Percentiles rank a stretch among this genome's conserved stretches.
Evolutionary conservation across 1,140 invertebrate genomes (phyloP).

Genomic region (Melitaea cinxia): DNA sequence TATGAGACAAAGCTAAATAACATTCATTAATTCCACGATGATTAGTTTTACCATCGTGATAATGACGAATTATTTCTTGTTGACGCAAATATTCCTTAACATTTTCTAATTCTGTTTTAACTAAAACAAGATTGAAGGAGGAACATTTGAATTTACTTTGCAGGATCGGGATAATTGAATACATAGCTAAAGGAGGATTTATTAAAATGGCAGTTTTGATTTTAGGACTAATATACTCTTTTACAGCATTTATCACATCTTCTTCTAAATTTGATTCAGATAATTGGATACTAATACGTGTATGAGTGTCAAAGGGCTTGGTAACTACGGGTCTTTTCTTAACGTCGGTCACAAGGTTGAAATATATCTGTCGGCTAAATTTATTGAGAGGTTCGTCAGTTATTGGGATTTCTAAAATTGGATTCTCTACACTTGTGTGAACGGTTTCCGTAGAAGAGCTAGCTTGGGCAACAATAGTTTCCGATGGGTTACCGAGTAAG

Average conservation of each 20-base stretch:
- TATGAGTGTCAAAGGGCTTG: constrained; percentile 19
- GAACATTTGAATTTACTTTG: constrained; percentile 31
- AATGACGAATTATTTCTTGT: constrained; percentile 23
- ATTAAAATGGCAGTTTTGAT: constrained; percentile 16
- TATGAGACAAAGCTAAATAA: constrained; percentile 17
- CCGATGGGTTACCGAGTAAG: constrained; percentile 5
- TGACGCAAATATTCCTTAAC: constrained; percentile 18
- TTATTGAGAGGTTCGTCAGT: constrained; percentile 14
- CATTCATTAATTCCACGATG: constrained; percentile 24
- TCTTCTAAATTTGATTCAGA: constrained; percentile 18
- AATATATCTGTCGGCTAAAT: constrained; percentile 13
- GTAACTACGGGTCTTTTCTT: constrained; percentile 10
- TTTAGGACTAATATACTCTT: constrained; percentile 17
- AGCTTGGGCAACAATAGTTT: background rate
- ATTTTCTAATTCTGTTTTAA: constrained; percentile 27
- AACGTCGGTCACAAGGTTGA: constrained; percentile 8
- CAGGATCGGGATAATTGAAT: constrained; percentile 24
- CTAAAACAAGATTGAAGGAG: constrained; percentile 27
- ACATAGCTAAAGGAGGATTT: constrained; percentile 18
- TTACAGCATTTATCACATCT: constrained; percentile 17
- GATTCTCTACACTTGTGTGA: constrained; percentile 10
- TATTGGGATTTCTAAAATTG: constrained; percentile 13
- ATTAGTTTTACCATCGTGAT: constrained; percentile 20
- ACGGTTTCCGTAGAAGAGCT: constrained; percentile 4
- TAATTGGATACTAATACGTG: constrained; percentile 16